Conservation (phyloP, 2,797 vertebrate species). For the Babyrousa celebensis region DNA sequence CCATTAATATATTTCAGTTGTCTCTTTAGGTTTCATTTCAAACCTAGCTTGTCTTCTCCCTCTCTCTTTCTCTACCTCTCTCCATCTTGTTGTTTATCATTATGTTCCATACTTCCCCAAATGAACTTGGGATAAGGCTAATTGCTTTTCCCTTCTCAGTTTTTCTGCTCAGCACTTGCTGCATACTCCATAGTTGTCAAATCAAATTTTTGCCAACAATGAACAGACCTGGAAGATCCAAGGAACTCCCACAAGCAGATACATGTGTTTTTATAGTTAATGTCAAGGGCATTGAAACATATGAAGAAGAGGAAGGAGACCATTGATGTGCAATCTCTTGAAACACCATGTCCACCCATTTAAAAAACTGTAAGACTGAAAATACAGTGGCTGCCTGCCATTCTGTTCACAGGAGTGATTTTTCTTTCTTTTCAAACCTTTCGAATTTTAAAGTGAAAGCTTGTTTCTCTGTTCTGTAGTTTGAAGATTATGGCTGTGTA, state of each 20-base stretch:
- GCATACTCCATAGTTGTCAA: neutral
- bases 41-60: neutral
- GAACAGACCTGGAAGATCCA: constrained; percentile 67
- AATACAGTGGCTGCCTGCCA: constrained; percentile 72
- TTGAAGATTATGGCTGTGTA: neutral
- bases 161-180: constrained; percentile 57
- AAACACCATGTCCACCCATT: constrained; percentile 74
- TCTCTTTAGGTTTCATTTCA: constrained; percentile 83
- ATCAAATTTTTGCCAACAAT: constrained; percentile 59
- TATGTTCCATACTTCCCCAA: constrained; percentile 65
- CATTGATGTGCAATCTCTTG: constrained; percentile 76
- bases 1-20: constrained; percentile 79
- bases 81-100: constrained; percentile 84
- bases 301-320: constrained; percentile 75
- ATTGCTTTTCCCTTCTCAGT: constrained; percentile 19
- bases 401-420: constrained; percentile 75
- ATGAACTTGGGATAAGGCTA: constrained; percentile 64
- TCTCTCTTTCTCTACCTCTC: neutral
- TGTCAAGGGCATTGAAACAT: constrained; percentile 73
- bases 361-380: constrained; percentile 75
- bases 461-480: neutral
- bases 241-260: neutral
- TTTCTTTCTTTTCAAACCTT: constrained; percentile 76
- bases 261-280: constrained; percentile 72
- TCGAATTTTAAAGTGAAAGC: constrained; percentile 8